phyloP scores from a whole-genome alignment of 1,140 invertebrate species.

The Lepidurus arcticus region DNA sequence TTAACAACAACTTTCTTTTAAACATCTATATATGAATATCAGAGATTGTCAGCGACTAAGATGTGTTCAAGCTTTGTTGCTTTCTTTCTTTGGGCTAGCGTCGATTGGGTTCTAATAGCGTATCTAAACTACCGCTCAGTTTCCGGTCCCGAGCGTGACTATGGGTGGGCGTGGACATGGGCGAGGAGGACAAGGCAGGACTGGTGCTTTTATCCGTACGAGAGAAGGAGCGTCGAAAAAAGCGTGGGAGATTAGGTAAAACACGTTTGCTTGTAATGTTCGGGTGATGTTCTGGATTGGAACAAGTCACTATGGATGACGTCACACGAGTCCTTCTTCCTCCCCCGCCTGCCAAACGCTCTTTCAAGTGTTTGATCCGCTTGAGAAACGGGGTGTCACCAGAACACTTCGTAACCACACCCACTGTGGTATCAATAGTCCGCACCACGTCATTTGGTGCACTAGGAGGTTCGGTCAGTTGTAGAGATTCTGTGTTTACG shows the following conservation, averaged over 20 bases:
- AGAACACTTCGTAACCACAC: not conserved
- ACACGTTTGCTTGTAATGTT: conserved; percentile 6
- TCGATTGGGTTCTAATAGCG: not conserved
- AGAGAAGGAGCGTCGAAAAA: conserved; percentile 22
- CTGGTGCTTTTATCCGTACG: conserved; percentile 4
- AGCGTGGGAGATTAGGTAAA: conserved; percentile 19
- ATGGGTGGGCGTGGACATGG: not conserved
- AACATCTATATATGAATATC: not conserved
- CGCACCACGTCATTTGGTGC: not conserved
- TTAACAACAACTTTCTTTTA: not conserved
- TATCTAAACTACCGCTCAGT: conserved; percentile 26
- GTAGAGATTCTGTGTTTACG: not conserved
- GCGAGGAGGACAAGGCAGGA: conserved; percentile 13
- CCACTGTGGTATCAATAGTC: not conserved
- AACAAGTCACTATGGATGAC: not conserved
- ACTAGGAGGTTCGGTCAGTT: not conserved
- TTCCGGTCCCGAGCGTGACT: not conserved
- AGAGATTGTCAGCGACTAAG: not conserved
- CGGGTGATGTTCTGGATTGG: not conserved
- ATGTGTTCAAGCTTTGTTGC: not conserved
- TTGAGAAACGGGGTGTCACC: conserved; percentile 14
- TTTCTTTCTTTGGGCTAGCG: not conserved
- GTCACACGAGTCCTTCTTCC: not conserved
- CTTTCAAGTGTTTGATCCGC: conserved; percentile 16
- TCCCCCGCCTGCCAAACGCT: not conserved